These are phyloP conservation scores for Drosophila neonasuta DNA, from an alignment of 2,888 invertebrate species.

Conservation along the genomic window DNA sequence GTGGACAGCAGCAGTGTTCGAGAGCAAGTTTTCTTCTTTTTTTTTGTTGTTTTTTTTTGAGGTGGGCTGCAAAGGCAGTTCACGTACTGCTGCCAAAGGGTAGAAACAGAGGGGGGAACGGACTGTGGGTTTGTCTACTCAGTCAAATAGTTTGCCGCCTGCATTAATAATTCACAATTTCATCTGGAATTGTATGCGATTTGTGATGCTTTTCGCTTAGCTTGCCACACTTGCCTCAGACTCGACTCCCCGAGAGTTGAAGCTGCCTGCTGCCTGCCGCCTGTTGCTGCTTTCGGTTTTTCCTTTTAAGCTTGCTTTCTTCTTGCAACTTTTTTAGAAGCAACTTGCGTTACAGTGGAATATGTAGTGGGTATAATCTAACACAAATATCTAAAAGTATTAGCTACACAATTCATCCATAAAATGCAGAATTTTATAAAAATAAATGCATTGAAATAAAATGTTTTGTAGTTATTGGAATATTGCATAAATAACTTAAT, in stretches of 20 bases:
- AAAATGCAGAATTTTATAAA: neutral
- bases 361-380: neutral
- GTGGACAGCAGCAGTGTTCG: constrained; percentile 53
- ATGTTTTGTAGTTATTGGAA: no score
- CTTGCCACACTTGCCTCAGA: constrained; percentile 41
- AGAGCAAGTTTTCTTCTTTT: neutral
- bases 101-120: neutral
- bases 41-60: neutral
- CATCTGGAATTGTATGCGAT: constrained; percentile 81
- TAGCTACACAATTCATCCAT: neutral
- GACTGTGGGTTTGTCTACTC: constrained; percentile 74
- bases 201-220: constrained; percentile 79
- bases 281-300: constrained; percentile 48
- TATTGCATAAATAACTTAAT: no score
- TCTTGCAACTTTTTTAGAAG: constrained; percentile 30
- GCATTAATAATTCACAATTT: constrained; percentile 82
- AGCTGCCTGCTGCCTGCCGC: constrained; percentile 25
- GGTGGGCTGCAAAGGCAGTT: constrained; percentile 28
- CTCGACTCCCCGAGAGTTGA: constrained; percentile 14
- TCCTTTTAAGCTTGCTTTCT: constrained; percentile 3
- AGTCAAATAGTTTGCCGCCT: constrained; percentile 76
- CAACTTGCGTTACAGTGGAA: constrained; percentile 27
- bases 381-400: neutral
- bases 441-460: no score
- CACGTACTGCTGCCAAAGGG: constrained; percentile 39